Evolutionary conservation across 2,888 invertebrate species (phyloP), one percentile per base, ranked within the genome.

Genomic region (Fabriciana adippe): DNA sequence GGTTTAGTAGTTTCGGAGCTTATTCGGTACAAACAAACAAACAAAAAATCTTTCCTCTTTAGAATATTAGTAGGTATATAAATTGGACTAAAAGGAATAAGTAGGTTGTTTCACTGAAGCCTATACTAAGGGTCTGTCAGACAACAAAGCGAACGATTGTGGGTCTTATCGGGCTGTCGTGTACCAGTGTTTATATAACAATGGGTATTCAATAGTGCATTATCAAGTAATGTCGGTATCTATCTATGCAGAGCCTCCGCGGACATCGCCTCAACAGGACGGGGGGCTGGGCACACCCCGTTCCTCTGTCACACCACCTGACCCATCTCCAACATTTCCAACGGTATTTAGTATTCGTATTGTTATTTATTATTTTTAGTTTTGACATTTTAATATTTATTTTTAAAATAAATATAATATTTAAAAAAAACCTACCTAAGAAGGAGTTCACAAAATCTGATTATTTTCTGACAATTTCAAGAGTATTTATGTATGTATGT

Each of bases 261-360:
- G 95, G 86, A 95, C 95, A 73, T 96, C 96, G 71, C 95, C 96
- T 70, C 96, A 96, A 85, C 96, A 96, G 89, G 96, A 96, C 88
- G 94, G 94, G 81, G 94, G 93, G 81, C 81, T 93, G 76, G 88
- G 88, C 71, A 88, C 88, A 59, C 90, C 91, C 74, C 89, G 87
- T 55, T 87, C 90, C 66, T 88, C 92, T 18, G 87, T 85, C 65
- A 83, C 89, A 48, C 92, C 92, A 6, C 90, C 92, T 50, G 92
- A 90, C 72, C 90, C 92, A 1, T 90, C 89, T 51, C 92, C 93
- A 4, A 92, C 93, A 48, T 93, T 93, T 75, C 93, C 93, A 61
- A 93, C 93, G 88, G 93, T 93, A 85, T 80, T 66, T 53, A 63
- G 41, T 66, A 18, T 60, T 56, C 21, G 15, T 21, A 26, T 26